Conservation (phyloP, 2,888 invertebrate genomes). For the Villa cingulata region DNA sequence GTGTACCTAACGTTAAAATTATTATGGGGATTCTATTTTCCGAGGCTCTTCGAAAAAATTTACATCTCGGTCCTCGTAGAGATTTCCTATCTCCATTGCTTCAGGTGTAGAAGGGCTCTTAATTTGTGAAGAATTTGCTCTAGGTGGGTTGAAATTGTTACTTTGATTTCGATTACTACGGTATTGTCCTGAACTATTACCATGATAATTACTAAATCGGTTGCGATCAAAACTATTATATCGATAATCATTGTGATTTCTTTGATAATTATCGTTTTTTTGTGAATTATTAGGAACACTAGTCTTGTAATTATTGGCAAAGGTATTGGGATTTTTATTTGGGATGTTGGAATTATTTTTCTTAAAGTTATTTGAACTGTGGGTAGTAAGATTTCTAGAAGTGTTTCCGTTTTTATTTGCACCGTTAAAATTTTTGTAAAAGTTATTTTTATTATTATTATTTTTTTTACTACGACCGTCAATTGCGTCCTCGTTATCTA, state of each 20-base stretch:
- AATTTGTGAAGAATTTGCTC: constrained; percentile 1
- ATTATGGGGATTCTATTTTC: no score
- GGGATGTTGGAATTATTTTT: neutral
- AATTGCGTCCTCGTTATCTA: constrained; percentile 2
- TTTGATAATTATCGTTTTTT: neutral
- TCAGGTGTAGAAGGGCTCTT: neutral
- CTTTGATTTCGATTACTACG: constrained; percentile 1
- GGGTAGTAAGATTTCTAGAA: neutral
- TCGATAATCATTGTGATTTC: neutral
- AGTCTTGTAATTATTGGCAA: no score
- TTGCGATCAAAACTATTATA: neutral
- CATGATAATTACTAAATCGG: neutral
- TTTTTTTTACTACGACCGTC: neutral
- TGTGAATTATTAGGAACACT: no score
- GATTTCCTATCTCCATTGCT: no score
- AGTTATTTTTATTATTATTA: neutral
- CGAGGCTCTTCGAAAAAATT: no score
- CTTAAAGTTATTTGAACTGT: no score
- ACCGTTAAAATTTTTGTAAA: neutral
- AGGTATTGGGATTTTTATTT: no score
- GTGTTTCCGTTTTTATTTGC: neutral
- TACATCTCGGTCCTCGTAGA: no score
- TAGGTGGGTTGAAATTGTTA: neutral
- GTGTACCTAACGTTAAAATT: no score
- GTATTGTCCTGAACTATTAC: neutral